phyloP scores from a whole-genome alignment of 2,797 vertebrate species.

The Pseudochromis fuscus region DNA sequence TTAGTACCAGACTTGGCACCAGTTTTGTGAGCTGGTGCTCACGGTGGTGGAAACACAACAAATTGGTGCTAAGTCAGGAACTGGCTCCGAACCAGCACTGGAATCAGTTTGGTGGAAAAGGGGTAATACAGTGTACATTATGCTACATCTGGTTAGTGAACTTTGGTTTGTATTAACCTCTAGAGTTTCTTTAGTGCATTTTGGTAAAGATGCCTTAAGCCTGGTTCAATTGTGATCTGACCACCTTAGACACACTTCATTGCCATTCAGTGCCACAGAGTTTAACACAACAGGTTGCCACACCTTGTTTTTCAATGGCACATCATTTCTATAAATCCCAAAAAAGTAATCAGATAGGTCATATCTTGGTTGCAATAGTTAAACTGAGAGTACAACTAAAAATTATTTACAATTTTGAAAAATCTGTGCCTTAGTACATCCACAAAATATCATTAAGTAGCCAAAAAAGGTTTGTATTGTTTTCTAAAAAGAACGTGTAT shows the following conservation, averaged over 20 bases:
- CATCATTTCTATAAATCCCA: neutral
- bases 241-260: neutral
- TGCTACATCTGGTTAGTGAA: neutral
- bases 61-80: too few relatives aligned
- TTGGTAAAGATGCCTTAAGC: neutral
- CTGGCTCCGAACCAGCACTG: too few relatives aligned
- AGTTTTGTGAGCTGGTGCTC: too few relatives aligned
- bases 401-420: neutral
- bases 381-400: neutral
- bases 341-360: neutral
- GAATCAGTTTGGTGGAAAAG: too few relatives aligned
- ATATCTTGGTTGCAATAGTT: neutral
- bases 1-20: too few relatives aligned
- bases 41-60: too few relatives aligned
- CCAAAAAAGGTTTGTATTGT: neutral
- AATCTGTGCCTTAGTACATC: too few relatives aligned
- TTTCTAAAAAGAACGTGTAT: neutral
- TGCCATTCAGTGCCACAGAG: neutral
- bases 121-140: too few relatives aligned
- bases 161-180: neutral
- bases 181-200: neutral
- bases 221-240: neutral
- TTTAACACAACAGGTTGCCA: neutral
- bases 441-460: too few relatives aligned
- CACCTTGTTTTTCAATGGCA: neutral